A percentile compares a stretch with the other conserved stretches of the same genome.
Evolutionary conservation across 2,113 vertebrate species (phyloP).

Genomic region (Apteryx owenii): DNA sequence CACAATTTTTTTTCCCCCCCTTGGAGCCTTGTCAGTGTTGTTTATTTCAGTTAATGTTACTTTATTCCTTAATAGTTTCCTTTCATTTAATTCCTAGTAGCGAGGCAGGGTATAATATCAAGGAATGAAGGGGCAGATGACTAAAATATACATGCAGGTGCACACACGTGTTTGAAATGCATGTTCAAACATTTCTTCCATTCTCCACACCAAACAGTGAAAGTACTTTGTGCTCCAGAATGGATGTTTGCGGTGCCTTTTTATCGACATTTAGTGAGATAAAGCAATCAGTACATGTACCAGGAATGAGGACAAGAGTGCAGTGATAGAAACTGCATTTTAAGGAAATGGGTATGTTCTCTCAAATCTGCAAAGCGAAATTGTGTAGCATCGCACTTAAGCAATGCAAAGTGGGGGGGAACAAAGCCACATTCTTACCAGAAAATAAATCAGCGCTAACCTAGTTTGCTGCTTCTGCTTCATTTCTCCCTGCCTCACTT

Average conservation of each 20-base stretch:
- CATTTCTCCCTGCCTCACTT: background rate
- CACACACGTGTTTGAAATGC: background rate
- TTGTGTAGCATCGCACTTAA: background rate
- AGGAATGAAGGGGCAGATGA: background rate
- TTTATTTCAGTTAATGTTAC: background rate
- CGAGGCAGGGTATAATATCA: background rate
- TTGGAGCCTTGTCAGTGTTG: background rate
- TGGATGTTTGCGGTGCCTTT: background rate
- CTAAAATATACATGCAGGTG: background rate
- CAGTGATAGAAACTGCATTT: background rate
- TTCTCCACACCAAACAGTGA: background rate
- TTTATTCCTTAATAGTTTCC: background rate
- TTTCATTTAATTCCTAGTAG: background rate
- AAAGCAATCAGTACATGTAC: background rate
- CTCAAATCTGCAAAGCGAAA: constrained; percentile 26
- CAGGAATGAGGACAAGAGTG: background rate
- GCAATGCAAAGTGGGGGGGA: background rate
- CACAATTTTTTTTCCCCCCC: background rate
- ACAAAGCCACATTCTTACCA: background rate
- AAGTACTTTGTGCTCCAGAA: background rate
- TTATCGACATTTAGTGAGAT: background rate
- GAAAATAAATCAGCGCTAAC: constrained; percentile 3
- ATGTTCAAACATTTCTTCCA: background rate
- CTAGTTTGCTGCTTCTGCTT: background rate
- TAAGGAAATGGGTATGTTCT: background rate